phyloP scores from a whole-genome alignment of 2,888 invertebrate species.

The Eristalis arbustorum region DNA sequence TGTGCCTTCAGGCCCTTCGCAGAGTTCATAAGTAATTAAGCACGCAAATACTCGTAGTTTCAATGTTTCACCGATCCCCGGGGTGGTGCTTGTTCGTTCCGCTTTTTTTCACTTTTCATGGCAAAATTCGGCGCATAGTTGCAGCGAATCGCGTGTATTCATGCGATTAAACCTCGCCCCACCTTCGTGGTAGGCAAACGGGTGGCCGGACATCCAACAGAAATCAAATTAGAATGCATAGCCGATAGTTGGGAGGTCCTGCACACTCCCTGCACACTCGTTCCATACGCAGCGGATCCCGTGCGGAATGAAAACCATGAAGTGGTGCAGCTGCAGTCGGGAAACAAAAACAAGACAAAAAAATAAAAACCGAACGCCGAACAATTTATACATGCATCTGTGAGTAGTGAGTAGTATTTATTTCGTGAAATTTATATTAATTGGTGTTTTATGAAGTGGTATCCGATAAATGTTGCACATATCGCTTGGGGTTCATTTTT shows the following conservation, averaged over 20 bases:
- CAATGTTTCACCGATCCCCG: conserved; percentile 1
- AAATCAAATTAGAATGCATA: neutral
- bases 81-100: neutral
- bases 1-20: neutral
- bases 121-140: neutral
- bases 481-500: too few species aligned
- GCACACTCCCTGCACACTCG: too few species aligned
- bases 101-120: neutral
- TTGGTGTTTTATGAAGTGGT: neutral
- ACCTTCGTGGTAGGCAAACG: neutral
- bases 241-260: neutral
- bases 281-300: neutral
- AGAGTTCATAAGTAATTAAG: conserved; percentile 29
- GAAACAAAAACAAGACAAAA: neutral
- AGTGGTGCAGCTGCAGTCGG: neutral
- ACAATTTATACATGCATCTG: neutral
- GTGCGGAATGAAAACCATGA: neutral
- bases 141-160: neutral
- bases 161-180: neutral
- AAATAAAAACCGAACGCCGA: neutral
- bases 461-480: neutral
- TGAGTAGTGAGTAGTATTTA: neutral
- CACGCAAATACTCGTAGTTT: conserved; percentile 2
- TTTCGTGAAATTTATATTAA: neutral
- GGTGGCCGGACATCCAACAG: neutral